Evolutionary conservation across 2,888 invertebrate genomes (phyloP), one percentile per base, ranked within the genome.

Genomic region (Drosophila pegasa): DNA sequence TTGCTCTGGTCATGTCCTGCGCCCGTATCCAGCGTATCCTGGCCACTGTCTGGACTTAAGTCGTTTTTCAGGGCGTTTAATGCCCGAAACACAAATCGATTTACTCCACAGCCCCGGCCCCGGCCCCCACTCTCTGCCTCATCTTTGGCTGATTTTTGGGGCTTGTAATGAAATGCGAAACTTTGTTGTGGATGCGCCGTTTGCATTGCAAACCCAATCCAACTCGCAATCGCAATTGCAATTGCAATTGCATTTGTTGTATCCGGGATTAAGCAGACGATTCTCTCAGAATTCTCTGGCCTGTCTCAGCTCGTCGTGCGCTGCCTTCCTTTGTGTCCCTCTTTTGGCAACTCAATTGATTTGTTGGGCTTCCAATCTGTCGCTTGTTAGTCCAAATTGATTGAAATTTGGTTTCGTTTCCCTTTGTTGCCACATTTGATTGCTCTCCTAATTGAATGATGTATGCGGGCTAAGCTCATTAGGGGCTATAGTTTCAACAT

Each of bases 331-430:
- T 62, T 76, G 57, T 31, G 16, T 66, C 63, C n/a, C 56, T 60
- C 55, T 65, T 66, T 57, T 77, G 60, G 66, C 61, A 71, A 61
- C 48, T 60, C 72, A 80, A 73, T 79, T 76, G 83, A 85, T 87
- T 83, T 71, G 88, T 74, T 82, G 77, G 82, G 68, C 58, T 79
- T 65, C 61, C 70, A 79, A 84, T 87, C 88, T 76, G 80, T 77
- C 80, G 80, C 82, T 85, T 79, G 83, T 87, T 83, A 77, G 80
- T 38, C 27, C 61, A 80, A 83, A 83, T 87, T 85, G 83, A 82
- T 85, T 87, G 83, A 81, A 87, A 87, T 87, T 83, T 65, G 80
- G 67, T 73, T 83, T 64, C 50, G 80, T 58, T 55, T 74, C 29
- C 56, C 62, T 74, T 78, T 74, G 74, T 70, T 52, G 65, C 29